Evolutionary conservation across 2,113 vertebrate genomes (phyloP), one percentile per base, ranked within the genome.

Genomic region (Cololabis saira): DNA sequence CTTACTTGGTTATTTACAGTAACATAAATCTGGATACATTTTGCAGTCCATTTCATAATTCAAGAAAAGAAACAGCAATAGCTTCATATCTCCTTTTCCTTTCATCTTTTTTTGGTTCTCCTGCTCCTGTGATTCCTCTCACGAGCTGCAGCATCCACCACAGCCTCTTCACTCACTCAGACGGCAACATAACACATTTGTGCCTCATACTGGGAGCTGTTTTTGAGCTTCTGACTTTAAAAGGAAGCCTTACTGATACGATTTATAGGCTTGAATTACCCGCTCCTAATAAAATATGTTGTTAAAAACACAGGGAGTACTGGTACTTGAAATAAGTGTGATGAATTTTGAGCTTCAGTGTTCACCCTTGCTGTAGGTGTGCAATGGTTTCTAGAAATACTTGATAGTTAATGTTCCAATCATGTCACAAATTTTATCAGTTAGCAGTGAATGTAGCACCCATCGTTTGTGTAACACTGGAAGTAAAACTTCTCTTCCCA

Each of bases 181-280:
- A 51, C 12, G 5, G 22, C 0, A 13, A 19, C 57, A n/a, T 61
- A 56, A 30, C 27, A 61, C 12, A 58, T 49, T 49, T 73, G 70
- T n/a, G 16, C 19, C 1, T 5, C 48, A 4, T 42, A 12, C 21
- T 12, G 41, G 24, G 13, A 78, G 70, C 71, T 61, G 41, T 62
- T 81, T 85, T 30, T 78, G 61, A 83, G 33, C 33, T 2, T 56
- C 33, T 43, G 14, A 66, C 72, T 84, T 62, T 67, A 63, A 80
- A 72, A 73, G 27, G 16, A 2, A 58, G 58, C 72, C 64, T 76
- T 50, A 87, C 56, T 71, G 67, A 72, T 37, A 30, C 3, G 30
- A 30, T 3, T 30, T 30, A 30, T 30, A 37, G 10, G 33, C 33
- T 69, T 43, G 59, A 60, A 65, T 67, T 21, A 43, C 33, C 70